phyloP scores from a whole-genome alignment of 2,797 vertebrate genomes.

The Huso huso region DNA sequence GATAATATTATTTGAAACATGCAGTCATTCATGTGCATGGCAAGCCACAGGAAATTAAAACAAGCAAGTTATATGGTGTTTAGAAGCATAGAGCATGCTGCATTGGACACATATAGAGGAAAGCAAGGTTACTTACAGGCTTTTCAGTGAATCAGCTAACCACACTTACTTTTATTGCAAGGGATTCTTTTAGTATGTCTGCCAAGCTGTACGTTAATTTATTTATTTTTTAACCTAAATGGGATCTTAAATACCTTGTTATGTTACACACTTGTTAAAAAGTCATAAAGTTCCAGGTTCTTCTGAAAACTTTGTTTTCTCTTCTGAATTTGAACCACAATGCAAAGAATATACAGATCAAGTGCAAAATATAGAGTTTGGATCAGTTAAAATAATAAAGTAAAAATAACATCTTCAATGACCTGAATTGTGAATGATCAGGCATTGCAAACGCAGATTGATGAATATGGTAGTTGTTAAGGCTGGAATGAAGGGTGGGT shows the following conservation, averaged over 20 bases:
- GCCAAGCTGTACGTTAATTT: conserved; percentile 30
- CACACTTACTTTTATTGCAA: conserved; percentile 44
- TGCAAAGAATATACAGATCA: no score
- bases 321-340: no score
- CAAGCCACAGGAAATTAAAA: conserved; percentile 23
- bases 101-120: conserved; percentile 14
- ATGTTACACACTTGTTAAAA: neutral
- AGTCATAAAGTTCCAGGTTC: no score
- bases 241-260: conserved; percentile 14
- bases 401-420: no score
- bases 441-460: no score
- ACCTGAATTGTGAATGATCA: no score
- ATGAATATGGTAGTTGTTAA: no score
- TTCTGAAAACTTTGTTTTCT: no score
- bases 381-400: no score
- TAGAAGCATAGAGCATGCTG: conserved; percentile 1
- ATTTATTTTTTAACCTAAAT: conserved; percentile 21
- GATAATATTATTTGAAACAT: neutral
- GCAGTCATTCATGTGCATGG: conserved; percentile 6
- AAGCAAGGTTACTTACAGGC: conserved; percentile 22
- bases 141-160: conserved; percentile 22
- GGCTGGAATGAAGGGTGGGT: no score
- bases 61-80: conserved; percentile 20
- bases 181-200: conserved; percentile 30
- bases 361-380: no score